These are phyloP conservation scores for Mustelus asterias DNA, from an alignment of 2,113 vertebrate species.

Conservation along the genomic window DNA sequence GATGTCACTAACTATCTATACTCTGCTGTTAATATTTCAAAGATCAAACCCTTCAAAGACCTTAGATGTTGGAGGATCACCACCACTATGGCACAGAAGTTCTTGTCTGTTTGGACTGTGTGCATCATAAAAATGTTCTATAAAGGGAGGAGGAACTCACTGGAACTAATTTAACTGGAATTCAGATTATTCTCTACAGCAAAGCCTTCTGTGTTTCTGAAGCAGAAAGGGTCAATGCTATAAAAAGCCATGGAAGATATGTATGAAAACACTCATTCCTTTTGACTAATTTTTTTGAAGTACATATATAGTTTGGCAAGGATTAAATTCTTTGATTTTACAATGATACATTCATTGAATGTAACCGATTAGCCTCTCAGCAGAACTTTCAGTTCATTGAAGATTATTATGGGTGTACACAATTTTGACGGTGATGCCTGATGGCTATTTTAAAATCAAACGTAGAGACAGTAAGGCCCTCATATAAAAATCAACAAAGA, in stretches of 20 bases:
- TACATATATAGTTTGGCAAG: neutral
- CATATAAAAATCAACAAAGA: neutral
- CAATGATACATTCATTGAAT: neutral
- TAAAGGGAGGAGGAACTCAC: neutral
- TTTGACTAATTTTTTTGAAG: neutral
- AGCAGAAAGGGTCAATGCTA: neutral
- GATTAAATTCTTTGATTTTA: neutral
- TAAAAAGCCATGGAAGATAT: neutral
- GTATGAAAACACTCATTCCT: neutral
- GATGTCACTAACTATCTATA: conserved; percentile 7
- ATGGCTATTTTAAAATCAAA: neutral
- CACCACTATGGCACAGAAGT: neutral
- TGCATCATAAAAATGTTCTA: neutral
- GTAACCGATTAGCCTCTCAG: neutral
- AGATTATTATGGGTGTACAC: neutral
- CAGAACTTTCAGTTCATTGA: neutral
- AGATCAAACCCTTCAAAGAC: neutral
- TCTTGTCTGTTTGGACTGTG: neutral
- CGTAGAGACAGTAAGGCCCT: neutral
- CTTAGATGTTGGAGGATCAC: neutral
- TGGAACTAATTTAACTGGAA: conserved; percentile 14
- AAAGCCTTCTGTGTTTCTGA: neutral
- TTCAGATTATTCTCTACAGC: neutral
- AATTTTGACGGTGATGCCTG: neutral
- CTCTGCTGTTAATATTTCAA: neutral